Conservation (phyloP, 2,888 invertebrate genomes). For the Oegoconia quadripuncta region DNA sequence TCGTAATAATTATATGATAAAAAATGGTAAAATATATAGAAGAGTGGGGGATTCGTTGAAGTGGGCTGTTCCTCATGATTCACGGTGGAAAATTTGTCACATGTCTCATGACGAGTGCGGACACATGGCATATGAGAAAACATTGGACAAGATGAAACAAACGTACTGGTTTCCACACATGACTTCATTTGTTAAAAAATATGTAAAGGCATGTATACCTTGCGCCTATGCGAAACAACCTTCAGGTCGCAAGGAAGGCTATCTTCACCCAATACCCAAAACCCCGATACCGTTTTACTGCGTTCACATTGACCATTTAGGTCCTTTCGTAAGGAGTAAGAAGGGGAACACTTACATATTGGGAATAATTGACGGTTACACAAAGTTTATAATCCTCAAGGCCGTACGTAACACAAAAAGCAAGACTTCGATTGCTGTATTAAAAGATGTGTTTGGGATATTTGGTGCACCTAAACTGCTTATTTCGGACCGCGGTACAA, state of each 20-base stretch:
- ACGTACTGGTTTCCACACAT: slow-evolving; percentile 22
- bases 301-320: slow-evolving; percentile 20
- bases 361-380: slow-evolving; percentile 19
- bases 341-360: slow-evolving; percentile 8
- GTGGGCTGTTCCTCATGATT: slow-evolving; percentile 23
- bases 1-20: slow-evolving; percentile 2
- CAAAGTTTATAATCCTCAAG: slow-evolving; percentile 20
- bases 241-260: slow-evolving; percentile 7
- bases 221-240: slow-evolving; percentile 15
- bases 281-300: slow-evolving; percentile 11
- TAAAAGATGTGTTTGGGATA: slow-evolving; percentile 10
- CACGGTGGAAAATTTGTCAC: slow-evolving; percentile 21
- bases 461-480: slow-evolving; percentile 17
- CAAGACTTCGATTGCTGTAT: neutral
- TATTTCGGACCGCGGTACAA: slow-evolving; percentile 12
- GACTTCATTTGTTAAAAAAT: slow-evolving; percentile 19
- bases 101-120: slow-evolving; percentile 17
- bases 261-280: slow-evolving; percentile 14
- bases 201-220: slow-evolving; percentile 16
- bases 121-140: slow-evolving; percentile 21
- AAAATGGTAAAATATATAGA: slow-evolving; percentile 1
- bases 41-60: neutral
- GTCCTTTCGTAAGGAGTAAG: slow-evolving; percentile 18
- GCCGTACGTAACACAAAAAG: slow-evolving; percentile 11
- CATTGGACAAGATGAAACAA: slow-evolving; percentile 11